Evolutionary conservation across 1,140 invertebrate genomes (phyloP).

Genomic region (Brachionus plicatilis): DNA sequence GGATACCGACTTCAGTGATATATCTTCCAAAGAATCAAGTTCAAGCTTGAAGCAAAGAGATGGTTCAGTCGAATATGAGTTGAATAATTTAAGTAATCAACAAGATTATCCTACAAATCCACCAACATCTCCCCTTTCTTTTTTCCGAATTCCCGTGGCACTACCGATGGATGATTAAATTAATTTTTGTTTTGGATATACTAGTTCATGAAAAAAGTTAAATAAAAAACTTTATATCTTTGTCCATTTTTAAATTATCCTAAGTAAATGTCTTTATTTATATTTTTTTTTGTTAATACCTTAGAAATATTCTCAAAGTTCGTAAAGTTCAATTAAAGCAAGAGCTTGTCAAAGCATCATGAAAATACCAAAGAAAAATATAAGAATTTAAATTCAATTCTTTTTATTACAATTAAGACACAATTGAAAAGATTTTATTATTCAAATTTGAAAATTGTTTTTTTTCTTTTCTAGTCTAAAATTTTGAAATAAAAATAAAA

Average conservation of each 20-base stretch:
- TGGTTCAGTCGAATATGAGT: neutral
- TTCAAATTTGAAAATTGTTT: neutral
- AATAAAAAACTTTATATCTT: neutral
- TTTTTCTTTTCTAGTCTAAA: neutral
- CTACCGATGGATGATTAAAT: neutral
- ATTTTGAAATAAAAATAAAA: too few relatives aligned
- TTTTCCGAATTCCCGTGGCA: neutral
- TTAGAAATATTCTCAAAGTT: neutral
- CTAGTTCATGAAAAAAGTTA: neutral
- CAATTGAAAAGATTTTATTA: neutral
- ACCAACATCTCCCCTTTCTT: neutral
- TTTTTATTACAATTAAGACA: neutral
- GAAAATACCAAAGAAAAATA: neutral
- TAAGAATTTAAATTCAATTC: neutral
- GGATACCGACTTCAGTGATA: neutral
- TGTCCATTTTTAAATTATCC: neutral
- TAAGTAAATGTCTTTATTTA: neutral
- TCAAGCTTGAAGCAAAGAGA: conserved; percentile 21
- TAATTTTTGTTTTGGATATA: neutral
- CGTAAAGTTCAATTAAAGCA: neutral
- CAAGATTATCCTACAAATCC: neutral
- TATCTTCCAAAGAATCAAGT: neutral
- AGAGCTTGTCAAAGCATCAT: neutral
- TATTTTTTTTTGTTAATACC: neutral
- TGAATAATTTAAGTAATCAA: neutral